Conservation (phyloP, 2,797 vertebrate species). For the Poeciliopsis turneri region DNA sequence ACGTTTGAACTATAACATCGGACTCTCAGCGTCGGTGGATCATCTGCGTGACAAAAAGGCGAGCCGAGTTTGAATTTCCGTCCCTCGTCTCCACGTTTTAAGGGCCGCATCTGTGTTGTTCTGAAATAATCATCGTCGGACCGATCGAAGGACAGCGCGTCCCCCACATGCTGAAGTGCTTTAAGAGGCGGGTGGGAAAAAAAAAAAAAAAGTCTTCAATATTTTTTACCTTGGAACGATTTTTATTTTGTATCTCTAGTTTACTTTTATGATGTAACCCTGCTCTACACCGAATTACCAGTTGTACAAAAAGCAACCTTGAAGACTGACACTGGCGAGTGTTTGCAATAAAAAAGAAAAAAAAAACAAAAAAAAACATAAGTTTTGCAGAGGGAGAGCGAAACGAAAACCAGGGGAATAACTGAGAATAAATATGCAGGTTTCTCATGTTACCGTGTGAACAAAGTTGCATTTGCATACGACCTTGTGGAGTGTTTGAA, state of each 20-base stretch:
- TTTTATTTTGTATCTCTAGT: not conserved
- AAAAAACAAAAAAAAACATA: conserved; percentile 46
- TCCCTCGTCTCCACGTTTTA: not conserved
- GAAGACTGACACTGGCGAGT: conserved; percentile 11
- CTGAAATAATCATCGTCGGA: conserved; percentile 12
- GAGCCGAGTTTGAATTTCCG: not conserved
- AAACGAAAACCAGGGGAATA: not conserved
- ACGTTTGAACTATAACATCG: not conserved
- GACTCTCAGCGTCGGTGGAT: not conserved
- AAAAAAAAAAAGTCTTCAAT: not conserved
- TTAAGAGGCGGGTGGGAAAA: not conserved
- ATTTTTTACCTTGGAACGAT: conserved; percentile 12
- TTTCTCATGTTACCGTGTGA: conserved; percentile 37
- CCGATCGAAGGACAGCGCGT: conserved; percentile 14
- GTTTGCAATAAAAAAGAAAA: conserved; percentile 29
- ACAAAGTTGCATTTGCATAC: conserved; percentile 67
- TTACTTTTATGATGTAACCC: conserved; percentile 17
- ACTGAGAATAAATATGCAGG: conserved; percentile 6
- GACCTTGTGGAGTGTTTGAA: conserved; percentile 65
- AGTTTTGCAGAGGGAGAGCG: not conserved
- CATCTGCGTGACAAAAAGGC: not conserved
- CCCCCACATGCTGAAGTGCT: conserved; percentile 3
- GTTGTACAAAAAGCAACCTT: conserved; percentile 40
- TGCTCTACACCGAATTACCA: not conserved
- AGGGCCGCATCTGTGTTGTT: conserved; percentile 14